Evolutionary conservation across 2,888 invertebrate genomes (phyloP).

Genomic region (Drosophila nigritarsus): DNA sequence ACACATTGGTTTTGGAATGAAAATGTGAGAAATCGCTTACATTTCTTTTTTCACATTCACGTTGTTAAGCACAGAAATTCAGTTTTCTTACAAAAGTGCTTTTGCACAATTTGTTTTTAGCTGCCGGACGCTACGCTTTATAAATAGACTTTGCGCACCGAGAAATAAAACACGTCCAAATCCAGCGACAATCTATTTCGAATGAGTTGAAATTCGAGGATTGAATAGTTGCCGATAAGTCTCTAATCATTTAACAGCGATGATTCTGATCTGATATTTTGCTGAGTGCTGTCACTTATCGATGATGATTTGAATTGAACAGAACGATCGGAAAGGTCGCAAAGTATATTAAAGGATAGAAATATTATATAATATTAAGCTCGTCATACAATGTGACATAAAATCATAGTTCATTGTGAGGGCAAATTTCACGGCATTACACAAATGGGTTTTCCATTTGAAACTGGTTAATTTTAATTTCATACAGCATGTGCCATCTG

Average conservation of each 20-base stretch:
- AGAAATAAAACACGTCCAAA: constrained; percentile 43
- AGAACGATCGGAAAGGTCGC: neutral
- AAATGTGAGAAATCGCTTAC: constrained; percentile 43
- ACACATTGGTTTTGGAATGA: constrained; percentile 1
- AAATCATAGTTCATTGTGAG: neutral
- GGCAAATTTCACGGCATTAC: neutral
- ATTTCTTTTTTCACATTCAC: constrained; percentile 51
- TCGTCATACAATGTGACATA: neutral
- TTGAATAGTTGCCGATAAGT: neutral
- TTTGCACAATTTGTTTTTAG: constrained; percentile 36
- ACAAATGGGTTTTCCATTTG: neutral
- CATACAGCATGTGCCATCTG: neutral
- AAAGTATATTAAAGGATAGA: neutral
- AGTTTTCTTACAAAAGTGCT: constrained; percentile 35
- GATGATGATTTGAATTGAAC: neutral
- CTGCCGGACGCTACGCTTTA: constrained; percentile 43
- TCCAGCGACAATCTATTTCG: constrained; percentile 20
- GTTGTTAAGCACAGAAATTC: constrained; percentile 28
- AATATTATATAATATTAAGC: neutral
- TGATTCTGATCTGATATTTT: neutral
- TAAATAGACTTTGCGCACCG: constrained; percentile 38
- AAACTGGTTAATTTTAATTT: neutral
- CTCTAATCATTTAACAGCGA: neutral
- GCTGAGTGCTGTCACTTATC: neutral
- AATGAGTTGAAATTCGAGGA: constrained; percentile 19